These are phyloP conservation scores for Elephantulus edwardii DNA, from an alignment of 2,113 vertebrate species.

Conservation along the genomic window DNA sequence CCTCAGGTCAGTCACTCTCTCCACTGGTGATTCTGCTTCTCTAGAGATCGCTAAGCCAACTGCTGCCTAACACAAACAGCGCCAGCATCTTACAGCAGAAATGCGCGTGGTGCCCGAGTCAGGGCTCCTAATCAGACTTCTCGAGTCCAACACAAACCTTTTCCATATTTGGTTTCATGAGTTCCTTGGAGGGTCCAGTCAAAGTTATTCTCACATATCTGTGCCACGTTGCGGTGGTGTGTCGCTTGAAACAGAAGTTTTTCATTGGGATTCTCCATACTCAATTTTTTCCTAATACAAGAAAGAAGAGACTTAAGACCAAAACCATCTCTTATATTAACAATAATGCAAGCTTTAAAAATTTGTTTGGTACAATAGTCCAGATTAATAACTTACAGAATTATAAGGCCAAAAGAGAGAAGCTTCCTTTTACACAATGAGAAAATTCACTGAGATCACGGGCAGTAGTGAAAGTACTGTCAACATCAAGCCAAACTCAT, in stretches of 20 bases:
- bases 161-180: conserved; percentile 82
- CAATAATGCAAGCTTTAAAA: too few relatives aligned
- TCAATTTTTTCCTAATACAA: conserved; percentile 83
- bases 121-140: neutral
- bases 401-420: neutral
- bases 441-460: neutral
- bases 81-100: neutral
- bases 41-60: neutral
- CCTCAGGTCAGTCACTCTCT: neutral
- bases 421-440: neutral
- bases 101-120: rapidly evolving
- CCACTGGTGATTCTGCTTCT: neutral
- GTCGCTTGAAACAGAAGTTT: conserved; percentile 85
- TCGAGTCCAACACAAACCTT: conserved; percentile 80
- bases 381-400: neutral
- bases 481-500: neutral
- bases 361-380: neutral
- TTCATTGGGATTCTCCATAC: conserved; percentile 82
- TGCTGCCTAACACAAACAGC: too few relatives aligned
- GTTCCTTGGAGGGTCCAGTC: conserved; percentile 84
- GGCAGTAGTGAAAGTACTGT: neutral
- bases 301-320: conserved; percentile 25
- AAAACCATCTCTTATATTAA: neutral
- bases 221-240: conserved; percentile 26
- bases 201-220: conserved; percentile 86